Evolutionary conservation across 2,797 vertebrate genomes (phyloP).

Genomic region (Pseudochirops cupreus): DNA sequence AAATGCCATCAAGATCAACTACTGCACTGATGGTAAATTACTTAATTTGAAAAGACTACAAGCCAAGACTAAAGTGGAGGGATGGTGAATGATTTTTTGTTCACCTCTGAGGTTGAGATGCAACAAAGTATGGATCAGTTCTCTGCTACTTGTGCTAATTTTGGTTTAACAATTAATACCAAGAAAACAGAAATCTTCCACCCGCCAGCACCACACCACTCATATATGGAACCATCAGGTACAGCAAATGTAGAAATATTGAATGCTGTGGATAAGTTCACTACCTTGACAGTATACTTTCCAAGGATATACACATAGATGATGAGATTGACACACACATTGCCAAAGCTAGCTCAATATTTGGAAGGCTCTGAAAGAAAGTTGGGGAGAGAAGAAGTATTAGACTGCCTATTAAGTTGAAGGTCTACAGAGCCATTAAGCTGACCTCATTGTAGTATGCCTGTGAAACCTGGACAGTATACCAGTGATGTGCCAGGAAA

Average conservation of each 20-base stretch:
- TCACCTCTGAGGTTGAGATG: too few species aligned
- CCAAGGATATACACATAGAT: neutral
- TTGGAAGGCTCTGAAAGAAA: neutral
- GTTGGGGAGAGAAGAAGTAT: neutral
- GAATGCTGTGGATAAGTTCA: neutral
- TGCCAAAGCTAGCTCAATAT: neutral
- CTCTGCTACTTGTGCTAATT: neutral
- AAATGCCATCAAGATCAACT: too few species aligned
- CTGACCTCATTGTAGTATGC: neutral
- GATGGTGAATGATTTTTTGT: too few species aligned
- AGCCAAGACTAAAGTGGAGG: too few species aligned
- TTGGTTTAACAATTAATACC: neutral
- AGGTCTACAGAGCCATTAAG: neutral
- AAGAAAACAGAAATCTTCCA: neutral
- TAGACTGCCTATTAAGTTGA: neutral
- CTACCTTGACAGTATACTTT: neutral
- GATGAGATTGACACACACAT: neutral
- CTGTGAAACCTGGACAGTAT: neutral
- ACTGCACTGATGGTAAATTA: too few species aligned
- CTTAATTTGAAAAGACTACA: too few species aligned
- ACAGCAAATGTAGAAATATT: neutral
- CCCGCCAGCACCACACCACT: neutral
- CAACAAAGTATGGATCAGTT: neutral
- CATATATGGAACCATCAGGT: neutral
- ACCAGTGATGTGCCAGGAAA: neutral